These are phyloP conservation scores for Globia sparganii DNA, from an alignment of 2,888 invertebrate species.

Conservation along the genomic window DNA sequence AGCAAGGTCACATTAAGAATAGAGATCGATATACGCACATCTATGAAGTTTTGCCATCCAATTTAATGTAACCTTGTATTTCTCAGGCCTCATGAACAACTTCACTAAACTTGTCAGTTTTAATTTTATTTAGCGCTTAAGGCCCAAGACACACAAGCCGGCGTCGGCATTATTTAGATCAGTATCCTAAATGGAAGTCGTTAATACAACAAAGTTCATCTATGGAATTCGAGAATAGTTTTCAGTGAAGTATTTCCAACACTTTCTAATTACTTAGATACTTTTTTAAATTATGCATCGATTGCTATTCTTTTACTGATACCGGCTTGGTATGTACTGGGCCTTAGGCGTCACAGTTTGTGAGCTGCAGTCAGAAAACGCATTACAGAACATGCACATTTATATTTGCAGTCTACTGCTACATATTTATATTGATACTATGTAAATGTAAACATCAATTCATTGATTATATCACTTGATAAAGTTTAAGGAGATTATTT, in stretches of 20 bases:
- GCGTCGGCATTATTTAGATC: not conserved
- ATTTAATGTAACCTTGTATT: not conserved
- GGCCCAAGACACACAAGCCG: not conserved
- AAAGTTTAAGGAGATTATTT: constrained; percentile 14
- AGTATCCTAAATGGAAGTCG: not conserved
- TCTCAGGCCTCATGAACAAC: not conserved
- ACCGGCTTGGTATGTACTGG: not conserved
- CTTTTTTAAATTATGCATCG: not conserved
- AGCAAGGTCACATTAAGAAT: not conserved
- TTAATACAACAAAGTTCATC: not conserved
- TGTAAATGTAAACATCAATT: constrained; percentile 23
- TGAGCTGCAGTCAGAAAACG: not conserved
- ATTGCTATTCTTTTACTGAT: not conserved
- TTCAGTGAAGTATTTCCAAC: not conserved
- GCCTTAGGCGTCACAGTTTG: not conserved
- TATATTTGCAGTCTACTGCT: constrained; percentile 21
- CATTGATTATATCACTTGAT: constrained; percentile 26
- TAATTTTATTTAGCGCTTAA: not conserved
- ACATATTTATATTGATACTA: constrained; percentile 7
- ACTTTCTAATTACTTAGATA: not conserved
- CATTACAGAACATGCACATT: not conserved
- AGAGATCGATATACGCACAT: not conserved
- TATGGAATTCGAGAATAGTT: not conserved
- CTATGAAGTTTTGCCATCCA: not conserved
- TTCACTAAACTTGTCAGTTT: constrained; percentile 3